Evolutionary conservation across 2,797 vertebrate species (phyloP).

Genomic region (Acanthornis magna): DNA sequence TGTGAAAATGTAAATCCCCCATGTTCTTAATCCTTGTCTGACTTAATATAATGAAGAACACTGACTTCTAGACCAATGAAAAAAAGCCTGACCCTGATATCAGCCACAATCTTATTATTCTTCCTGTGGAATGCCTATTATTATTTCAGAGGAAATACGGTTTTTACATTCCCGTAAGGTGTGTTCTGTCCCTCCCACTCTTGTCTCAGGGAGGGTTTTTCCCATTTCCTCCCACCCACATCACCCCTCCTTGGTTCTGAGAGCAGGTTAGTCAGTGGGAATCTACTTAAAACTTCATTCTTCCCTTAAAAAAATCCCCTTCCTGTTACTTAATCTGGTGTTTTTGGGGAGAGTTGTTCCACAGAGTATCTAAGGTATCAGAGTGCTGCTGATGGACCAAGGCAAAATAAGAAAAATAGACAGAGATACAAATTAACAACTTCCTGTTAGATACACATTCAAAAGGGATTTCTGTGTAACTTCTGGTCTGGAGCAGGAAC

Average conservation of each 20-base stretch:
- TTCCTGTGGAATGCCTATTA: neutral
- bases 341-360: neutral
- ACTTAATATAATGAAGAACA: neutral
- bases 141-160: neutral
- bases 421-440: accelerated
- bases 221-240: neutral
- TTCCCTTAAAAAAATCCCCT: neutral
- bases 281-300: neutral
- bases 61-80: neutral
- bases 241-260: neutral
- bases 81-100: neutral
- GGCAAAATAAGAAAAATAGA: neutral
- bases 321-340: neutral
- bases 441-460: neutral
- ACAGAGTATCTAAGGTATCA: too few species aligned
- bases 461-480: neutral
- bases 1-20: neutral
- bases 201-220: neutral
- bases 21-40: neutral
- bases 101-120: neutral
- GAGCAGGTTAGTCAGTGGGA: neutral
- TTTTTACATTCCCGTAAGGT: neutral
- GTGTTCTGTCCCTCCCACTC: neutral
- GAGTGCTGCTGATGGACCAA: neutral
- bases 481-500: neutral